phyloP scores from a whole-genome alignment of 2,888 invertebrate species.

The Nemotelus nigrinus region DNA sequence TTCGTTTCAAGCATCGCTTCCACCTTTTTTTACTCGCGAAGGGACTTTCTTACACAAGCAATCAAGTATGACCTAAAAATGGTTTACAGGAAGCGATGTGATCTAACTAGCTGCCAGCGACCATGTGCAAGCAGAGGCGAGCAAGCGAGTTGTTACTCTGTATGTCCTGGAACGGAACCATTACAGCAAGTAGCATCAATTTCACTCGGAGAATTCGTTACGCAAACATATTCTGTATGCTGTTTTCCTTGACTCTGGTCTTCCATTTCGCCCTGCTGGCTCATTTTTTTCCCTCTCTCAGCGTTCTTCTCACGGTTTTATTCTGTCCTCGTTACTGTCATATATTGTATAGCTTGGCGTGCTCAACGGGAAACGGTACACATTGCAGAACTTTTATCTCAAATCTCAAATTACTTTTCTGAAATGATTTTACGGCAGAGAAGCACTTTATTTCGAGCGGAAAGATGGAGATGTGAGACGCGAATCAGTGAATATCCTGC shows the following conservation, averaged over 20 bases:
- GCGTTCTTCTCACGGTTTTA: conserved; percentile 3
- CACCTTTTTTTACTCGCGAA: not conserved
- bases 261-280: not conserved
- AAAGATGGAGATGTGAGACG: too few species aligned
- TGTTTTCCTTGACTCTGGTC: not conserved
- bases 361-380: not conserved
- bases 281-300: not conserved
- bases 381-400: conserved; percentile 22
- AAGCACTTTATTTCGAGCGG: not conserved
- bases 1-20: conserved; percentile 10
- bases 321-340: conserved; percentile 13
- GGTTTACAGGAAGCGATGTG: not conserved
- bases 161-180: not conserved
- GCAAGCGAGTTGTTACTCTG: not conserved
- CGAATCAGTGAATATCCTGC: not conserved
- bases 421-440: conserved; percentile 28
- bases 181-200: not conserved
- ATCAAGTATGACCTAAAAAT: conserved; percentile 36
- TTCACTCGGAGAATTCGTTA: conserved; percentile 1
- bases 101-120: not conserved
- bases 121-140: not conserved
- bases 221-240: not conserved
- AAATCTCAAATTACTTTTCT: conserved; percentile 32
- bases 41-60: conserved; percentile 16
- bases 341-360: not conserved